Base-by-base conservation (phyloP, 1,140 invertebrate species). In the Drosophila murphyi region DNA sequence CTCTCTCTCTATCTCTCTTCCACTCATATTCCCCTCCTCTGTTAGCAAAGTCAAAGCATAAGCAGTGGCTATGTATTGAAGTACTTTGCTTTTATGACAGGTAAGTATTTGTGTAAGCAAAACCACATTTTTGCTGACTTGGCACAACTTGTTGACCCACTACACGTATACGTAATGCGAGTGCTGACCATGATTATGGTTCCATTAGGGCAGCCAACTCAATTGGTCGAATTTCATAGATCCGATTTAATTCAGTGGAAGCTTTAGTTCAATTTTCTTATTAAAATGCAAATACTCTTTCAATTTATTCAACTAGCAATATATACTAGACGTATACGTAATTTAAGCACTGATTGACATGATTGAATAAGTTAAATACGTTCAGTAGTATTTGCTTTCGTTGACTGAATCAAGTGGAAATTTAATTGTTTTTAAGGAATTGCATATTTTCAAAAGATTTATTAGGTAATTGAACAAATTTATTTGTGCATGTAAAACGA, bases 31-130 rank as follows among this genome's bases (percentile, higher is more conserved):
- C 20, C 20, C 20, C 20, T 47, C 12, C 47, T 51, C 20, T 6
- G 47, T 6, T 34, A 35, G 59, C 62, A 41, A 54, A 51, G 43
- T 48, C 59, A 70, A 71, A 68, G 45, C 51, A 59, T 65, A 68
- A 51, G 51, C 59, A 51, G 34, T 51, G 55, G 54, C 57, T 72
- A 65, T 80, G 72, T 61, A 73, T 80, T 37, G 34, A 60, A 59
- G 55, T 68, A 50, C 37, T 77, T 60, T 50, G 62, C 47, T 57
- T 88, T 89, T 88, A 88, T 88, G 85, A 75, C 83, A 89, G 83
- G 72, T 88, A 77, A 69, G 75, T 77, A 75, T 73, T 73, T 76
- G 41, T 64, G 81, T 83, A 71, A 73, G 81, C 73, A 71, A 52
- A 82, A 43, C 35, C 71, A 76, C 70, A 60, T 88, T 88, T 80